Percentiles rank a stretch among this genome's conserved stretches.
These are phyloP conservation scores for Cryptocephalus primarius DNA, from an alignment of 2,888 invertebrate species.

Conservation along the genomic window DNA sequence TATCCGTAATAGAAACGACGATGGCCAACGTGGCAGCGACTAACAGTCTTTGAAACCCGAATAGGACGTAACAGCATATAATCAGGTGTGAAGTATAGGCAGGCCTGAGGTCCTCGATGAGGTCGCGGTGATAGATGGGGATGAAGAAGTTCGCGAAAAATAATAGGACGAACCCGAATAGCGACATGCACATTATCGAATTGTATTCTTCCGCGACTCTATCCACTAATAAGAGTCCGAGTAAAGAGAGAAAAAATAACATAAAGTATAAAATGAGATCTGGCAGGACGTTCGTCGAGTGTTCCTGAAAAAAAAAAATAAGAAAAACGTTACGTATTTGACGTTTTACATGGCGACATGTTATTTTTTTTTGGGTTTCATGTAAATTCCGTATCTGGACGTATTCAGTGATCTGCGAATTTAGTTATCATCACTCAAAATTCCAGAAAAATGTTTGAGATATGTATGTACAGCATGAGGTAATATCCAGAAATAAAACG, in stretches of 20 bases:
- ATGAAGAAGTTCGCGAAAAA: conserved; percentile 50
- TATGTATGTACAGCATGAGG: too few species aligned
- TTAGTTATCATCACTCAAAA: too few species aligned
- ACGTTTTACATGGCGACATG: too few species aligned
- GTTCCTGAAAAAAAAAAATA: conserved; percentile 13
- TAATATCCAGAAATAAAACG: too few species aligned
- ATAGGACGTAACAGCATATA: conserved; percentile 71
- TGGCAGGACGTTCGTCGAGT: conserved; percentile 14
- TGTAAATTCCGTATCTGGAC: too few species aligned
- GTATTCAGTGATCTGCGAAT: too few species aligned
- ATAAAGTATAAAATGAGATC: conserved; percentile 40
- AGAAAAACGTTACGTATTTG: not conserved
- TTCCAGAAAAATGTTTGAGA: too few species aligned
- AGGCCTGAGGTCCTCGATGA: conserved; percentile 45
- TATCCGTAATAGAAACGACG: conserved; percentile 50
- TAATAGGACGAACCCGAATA: conserved; percentile 36
- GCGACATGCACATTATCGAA: conserved; percentile 22
- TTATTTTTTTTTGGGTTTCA: too few species aligned
- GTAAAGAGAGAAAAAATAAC: conserved; percentile 36
- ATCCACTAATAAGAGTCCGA: conserved; percentile 39
- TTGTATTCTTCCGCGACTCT: conserved; percentile 20
- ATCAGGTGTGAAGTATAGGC: conserved; percentile 63
- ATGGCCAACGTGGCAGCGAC: too few species aligned
- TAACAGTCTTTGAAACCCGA: conserved; percentile 51
- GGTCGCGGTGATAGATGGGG: conserved; percentile 47